Percentiles rank a stretch among this genome's conserved stretches.
Evolutionary conservation across 2,113 vertebrate species (phyloP).

Genomic region (Panurus biarmicus): DNA sequence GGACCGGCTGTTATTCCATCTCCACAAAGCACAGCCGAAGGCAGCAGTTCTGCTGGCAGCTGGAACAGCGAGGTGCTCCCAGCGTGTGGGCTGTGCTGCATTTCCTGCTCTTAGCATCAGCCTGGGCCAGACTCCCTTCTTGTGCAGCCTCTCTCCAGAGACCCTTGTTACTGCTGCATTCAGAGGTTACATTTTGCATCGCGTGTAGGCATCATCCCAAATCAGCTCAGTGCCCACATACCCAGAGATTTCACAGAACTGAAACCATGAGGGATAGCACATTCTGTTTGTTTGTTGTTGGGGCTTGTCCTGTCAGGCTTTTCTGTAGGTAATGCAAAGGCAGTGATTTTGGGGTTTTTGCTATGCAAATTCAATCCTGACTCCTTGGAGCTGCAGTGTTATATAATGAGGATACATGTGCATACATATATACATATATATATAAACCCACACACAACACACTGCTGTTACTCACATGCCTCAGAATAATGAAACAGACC

Average conservation of each 20-base stretch:
- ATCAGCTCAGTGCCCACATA: fast-evolving
- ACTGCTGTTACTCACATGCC: neutral
- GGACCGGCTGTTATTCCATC: neutral
- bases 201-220: neutral
- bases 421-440: neutral
- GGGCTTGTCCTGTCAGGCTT: neutral
- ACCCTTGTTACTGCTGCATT: neutral
- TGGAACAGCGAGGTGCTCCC: neutral
- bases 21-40: neutral
- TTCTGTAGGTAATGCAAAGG: neutral
- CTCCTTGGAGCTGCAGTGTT: neutral
- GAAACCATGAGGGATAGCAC: neutral
- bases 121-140: neutral
- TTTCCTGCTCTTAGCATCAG: neutral
- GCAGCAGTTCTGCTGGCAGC: neutral
- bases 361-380: neutral
- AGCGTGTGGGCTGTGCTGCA: neutral
- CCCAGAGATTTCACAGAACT: neutral
- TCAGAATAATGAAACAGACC: neutral
- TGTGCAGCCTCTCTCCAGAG: neutral
- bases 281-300: neutral
- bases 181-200: neutral
- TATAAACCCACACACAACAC: neutral
- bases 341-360: neutral
- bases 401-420: neutral